A percentile compares a stretch with the other conserved stretches of the same genome.
Conservation (phyloP, 2,113 vertebrate genomes). For the Irena cyanogastra region DNA sequence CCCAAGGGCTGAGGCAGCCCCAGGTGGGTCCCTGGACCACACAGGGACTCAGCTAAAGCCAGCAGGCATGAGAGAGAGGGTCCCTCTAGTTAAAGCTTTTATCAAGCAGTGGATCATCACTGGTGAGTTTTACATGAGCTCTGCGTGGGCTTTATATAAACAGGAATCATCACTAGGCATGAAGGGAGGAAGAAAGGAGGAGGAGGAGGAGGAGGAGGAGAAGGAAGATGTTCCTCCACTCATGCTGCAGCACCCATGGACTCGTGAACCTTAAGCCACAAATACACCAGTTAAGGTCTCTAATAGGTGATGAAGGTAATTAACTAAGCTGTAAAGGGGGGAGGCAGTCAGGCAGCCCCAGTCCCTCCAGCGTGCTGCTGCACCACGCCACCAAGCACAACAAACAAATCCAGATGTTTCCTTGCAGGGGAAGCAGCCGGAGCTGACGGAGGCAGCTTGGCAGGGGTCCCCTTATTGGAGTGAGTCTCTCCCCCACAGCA, state of each 20-base stretch:
- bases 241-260: neutral
- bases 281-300: neutral
- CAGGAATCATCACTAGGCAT: neutral
- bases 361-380: rapidly evolving
- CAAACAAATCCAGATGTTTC: constrained; percentile 11
- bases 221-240: rapidly evolving
- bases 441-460: rapidly evolving
- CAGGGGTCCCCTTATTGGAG: neutral
- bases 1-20: neutral
- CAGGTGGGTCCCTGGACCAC: neutral
- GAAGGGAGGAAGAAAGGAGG: neutral
- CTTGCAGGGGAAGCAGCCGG: rapidly evolving
- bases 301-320: neutral
- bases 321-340: neutral
- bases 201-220: neutral
- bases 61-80: neutral
- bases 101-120: neutral
- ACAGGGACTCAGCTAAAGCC: neutral
- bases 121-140: neutral
- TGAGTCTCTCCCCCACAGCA: rapidly evolving
- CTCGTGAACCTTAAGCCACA: neutral
- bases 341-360: neutral
- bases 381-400: rapidly evolving
- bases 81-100: neutral
- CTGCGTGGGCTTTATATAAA: neutral